These are phyloP conservation scores for Centroberyx gerrardi DNA, from an alignment of 2,797 vertebrate genomes.

Conservation along the genomic window DNA sequence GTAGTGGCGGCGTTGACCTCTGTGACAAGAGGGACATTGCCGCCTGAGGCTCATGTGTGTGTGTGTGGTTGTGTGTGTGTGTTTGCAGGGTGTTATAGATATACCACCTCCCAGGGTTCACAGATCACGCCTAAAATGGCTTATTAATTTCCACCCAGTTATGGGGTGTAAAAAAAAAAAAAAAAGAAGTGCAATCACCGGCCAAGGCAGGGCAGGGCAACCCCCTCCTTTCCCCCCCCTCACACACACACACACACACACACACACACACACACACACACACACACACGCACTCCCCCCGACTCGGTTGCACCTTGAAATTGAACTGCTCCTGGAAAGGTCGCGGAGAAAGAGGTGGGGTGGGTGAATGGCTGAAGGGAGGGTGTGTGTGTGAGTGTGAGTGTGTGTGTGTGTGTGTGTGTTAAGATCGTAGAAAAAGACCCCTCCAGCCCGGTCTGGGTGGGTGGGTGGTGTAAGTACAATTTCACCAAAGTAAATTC, in stretches of 20 bases:
- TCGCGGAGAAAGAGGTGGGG: slow-evolving; percentile 32
- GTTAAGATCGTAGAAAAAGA: slow-evolving; percentile 35
- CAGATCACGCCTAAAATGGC: slow-evolving; percentile 81
- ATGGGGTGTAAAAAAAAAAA: slow-evolving; percentile 74
- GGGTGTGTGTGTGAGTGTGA: background rate
- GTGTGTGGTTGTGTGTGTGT: slow-evolving; percentile 41
- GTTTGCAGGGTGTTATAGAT: slow-evolving; percentile 52
- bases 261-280: background rate
- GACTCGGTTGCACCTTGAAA: slow-evolving; percentile 73
- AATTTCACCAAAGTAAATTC: slow-evolving; percentile 78
- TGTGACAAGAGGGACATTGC: slow-evolving; percentile 73
- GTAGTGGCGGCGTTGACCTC: slow-evolving; percentile 66
- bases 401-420: background rate
- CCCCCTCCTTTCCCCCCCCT: background rate
- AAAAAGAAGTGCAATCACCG: slow-evolving; percentile 60
- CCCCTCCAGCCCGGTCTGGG: slow-evolving; percentile 44
- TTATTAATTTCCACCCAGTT: slow-evolving; percentile 87
- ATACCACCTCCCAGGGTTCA: slow-evolving; percentile 77
- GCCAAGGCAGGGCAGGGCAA: slow-evolving; percentile 52
- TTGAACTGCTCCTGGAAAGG: slow-evolving; percentile 67
- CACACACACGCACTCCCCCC: slow-evolving; percentile 5
- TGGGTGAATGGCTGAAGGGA: background rate
- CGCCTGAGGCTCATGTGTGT: slow-evolving; percentile 39
- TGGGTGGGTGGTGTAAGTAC: slow-evolving; percentile 50
- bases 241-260: slow-evolving; percentile 20